Evolutionary conservation across 1,140 invertebrate species (phyloP).

Genomic region (Drosophila sturtevanti): DNA sequence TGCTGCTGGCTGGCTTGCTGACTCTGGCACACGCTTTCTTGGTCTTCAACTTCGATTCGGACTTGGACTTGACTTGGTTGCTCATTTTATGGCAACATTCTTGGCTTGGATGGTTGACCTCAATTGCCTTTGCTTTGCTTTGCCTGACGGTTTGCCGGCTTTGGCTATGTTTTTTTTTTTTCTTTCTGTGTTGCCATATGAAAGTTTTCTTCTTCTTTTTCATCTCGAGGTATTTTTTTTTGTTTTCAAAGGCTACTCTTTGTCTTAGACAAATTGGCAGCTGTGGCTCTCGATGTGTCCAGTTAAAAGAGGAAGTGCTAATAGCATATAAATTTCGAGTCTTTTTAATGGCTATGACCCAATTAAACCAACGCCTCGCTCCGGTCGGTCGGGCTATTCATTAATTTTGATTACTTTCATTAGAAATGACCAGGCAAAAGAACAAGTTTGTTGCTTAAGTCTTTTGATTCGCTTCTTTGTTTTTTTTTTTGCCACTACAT

Average conservation of each 20-base stretch:
- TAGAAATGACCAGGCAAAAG: conserved; percentile 47
- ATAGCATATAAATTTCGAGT: conserved; percentile 72
- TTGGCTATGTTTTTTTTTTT: conserved; percentile 26
- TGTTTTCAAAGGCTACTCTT: conserved; percentile 43
- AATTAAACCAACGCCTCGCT: conserved; percentile 57
- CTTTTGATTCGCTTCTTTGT: conserved; percentile 43
- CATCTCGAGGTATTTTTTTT: conserved; percentile 1
- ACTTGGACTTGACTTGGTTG: conserved; percentile 39
- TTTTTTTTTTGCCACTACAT: conserved; percentile 60
- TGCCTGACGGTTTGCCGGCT: conserved; percentile 16
- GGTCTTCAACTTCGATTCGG: conserved; percentile 16
- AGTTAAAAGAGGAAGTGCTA: conserved; percentile 70
- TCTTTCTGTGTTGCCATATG: conserved; percentile 38
- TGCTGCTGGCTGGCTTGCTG: conserved; percentile 29
- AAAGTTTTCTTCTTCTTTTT: conserved; percentile 68
- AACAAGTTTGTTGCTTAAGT: conserved; percentile 67
- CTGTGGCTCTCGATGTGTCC: conserved; percentile 41
- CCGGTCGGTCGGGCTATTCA: conserved; percentile 31
- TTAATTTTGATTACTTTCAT: conserved; percentile 80
- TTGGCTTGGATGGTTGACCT: conserved; percentile 61
- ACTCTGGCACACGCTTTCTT: conserved; percentile 66
- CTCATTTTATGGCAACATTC: conserved; percentile 82
- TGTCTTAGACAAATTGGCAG: conserved; percentile 75
- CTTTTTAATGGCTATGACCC: conserved; percentile 73
- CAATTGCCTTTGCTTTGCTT: conserved; percentile 20